Evolutionary conservation across 2,888 invertebrate species (phyloP).

Genomic region (Mimumesa dahlbomi): DNA sequence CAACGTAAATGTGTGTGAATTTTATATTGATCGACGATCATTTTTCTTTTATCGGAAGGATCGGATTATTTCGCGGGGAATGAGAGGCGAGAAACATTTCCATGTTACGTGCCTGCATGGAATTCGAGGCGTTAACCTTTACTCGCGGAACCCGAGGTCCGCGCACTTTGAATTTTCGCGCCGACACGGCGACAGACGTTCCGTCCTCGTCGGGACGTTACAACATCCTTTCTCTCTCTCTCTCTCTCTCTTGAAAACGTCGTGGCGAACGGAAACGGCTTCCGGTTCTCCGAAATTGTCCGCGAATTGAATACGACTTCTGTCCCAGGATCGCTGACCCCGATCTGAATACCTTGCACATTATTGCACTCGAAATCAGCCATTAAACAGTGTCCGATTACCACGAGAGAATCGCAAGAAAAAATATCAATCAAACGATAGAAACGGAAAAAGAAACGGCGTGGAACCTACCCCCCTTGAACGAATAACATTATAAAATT

Average conservation of each 20-base stretch:
- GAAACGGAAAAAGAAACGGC: no score
- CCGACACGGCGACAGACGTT: conserved; percentile 8
- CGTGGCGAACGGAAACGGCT: conserved; percentile 47
- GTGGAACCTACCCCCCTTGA: no score
- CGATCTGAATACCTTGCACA: conserved; percentile 3
- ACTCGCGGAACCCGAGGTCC: conserved; percentile 3
- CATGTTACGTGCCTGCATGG: conserved; percentile 28
- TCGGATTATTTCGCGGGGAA: no score
- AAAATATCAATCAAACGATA: no score
- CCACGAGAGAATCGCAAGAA: not conserved
- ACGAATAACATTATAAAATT: no score
- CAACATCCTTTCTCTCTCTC: no score
- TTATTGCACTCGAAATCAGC: no score
- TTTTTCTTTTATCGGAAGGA: not conserved
- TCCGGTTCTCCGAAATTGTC: conserved; percentile 42
- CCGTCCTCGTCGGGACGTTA: conserved; percentile 21
- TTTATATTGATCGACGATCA: no score
- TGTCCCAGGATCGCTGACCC: conserved; percentile 25
- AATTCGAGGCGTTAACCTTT: conserved; percentile 43
- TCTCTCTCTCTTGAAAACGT: conserved; percentile 16
- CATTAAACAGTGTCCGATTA: not conserved
- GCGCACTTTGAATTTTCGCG: conserved; percentile 27
- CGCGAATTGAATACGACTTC: conserved; percentile 25
- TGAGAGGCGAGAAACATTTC: not conserved
- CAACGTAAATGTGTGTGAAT: no score